These are phyloP conservation scores for Parapsyche elsis DNA, from an alignment of 1,140 invertebrate species.

Conservation along the genomic window DNA sequence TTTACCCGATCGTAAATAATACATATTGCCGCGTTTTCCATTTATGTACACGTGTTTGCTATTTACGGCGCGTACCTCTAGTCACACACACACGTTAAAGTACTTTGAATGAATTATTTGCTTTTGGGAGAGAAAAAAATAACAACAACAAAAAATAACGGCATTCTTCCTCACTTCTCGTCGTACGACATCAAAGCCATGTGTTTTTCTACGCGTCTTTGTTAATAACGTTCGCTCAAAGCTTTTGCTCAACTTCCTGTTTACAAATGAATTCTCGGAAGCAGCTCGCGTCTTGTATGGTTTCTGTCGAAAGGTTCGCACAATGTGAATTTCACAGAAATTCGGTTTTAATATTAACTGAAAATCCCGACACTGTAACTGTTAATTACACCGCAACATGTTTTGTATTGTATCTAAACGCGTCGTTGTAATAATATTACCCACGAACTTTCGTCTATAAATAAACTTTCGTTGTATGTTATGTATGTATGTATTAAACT, in stretches of 20 bases:
- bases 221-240: not conserved
- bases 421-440: too few species aligned
- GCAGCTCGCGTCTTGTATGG: not conserved
- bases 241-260: not conserved
- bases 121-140: not conserved
- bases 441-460: too few species aligned
- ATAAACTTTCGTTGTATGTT: too few species aligned
- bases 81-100: not conserved
- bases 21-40: slow-evolving; percentile 6
- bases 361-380: not conserved
- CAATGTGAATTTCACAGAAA: not conserved
- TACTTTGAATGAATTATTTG: not conserved
- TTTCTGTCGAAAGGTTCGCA: not conserved
- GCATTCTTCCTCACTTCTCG: too few species aligned
- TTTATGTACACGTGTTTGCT: not conserved
- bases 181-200: not conserved
- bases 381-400: slow-evolving; percentile 1
- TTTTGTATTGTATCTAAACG: too few species aligned
- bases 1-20: slow-evolving; percentile 28
- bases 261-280: not conserved
- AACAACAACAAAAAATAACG: not conserved
- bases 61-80: not conserved
- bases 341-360: not conserved
- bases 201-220: not conserved
- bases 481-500: too few species aligned